These are phyloP conservation scores for Hystrix brachyura DNA, from an alignment of 2,113 vertebrate genomes.

Conservation along the genomic window DNA sequence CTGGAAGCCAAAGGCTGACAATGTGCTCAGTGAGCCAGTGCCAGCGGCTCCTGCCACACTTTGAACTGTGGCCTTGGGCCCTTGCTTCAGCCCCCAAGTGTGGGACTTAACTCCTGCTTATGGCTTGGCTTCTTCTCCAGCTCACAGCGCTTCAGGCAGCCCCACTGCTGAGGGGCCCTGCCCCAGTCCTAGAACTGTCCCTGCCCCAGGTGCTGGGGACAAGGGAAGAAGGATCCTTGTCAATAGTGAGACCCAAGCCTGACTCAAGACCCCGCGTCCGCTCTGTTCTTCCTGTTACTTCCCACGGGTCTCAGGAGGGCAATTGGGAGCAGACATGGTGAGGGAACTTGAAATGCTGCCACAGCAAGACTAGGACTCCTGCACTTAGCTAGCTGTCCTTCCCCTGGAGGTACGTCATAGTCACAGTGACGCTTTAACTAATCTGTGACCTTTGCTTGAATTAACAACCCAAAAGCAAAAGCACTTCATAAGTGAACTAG, in stretches of 20 bases:
- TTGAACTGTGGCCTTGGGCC: background rate
- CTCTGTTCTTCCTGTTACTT: background rate
- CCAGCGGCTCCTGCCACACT: background rate
- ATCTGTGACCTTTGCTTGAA: slow-evolving; percentile 24
- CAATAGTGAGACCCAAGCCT: background rate
- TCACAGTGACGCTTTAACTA: background rate
- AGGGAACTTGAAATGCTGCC: background rate
- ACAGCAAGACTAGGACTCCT: background rate
- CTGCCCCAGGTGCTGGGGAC: background rate
- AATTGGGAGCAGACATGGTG: background rate
- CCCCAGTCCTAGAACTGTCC: background rate
- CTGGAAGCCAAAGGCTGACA: background rate
- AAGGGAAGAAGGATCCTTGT: background rate
- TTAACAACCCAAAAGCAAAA: background rate
- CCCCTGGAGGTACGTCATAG: background rate
- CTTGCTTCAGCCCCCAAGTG: background rate
- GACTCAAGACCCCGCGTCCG: background rate
- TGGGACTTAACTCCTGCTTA: background rate
- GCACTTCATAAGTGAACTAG: background rate
- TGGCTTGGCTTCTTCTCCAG: background rate
- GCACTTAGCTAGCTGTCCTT: background rate
- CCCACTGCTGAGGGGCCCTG: background rate
- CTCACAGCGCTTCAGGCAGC: background rate
- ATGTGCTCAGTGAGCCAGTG: background rate
- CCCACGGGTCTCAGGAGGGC: background rate